Base-by-base conservation (phyloP, 1,140 invertebrate species). In the Sipha flava region DNA sequence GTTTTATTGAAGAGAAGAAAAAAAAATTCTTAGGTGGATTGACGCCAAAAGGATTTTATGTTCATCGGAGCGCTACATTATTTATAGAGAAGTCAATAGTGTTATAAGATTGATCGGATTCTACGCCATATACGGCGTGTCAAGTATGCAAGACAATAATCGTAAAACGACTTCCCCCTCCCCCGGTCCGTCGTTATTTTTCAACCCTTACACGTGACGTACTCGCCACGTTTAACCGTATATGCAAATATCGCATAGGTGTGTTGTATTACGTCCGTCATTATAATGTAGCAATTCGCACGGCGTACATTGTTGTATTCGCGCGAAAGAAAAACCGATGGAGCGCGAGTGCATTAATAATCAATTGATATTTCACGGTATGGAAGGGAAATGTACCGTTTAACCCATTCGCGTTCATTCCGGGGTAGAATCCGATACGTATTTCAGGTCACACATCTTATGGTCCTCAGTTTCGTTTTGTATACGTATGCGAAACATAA, bases 1-100 rank as follows among this genome's bases (percentile, higher is more conserved):
- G 37, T 43, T 26, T 66, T 21, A 66, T 66, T 43, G 64, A 40
- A 40, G 26, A 64, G 10, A n/a, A 62, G 12, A 64, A 26, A 40
- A 43, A n/a, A 37, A 70, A 18, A 29, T 18, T 29, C 40, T 47
- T n/a, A 29, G 40, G 40, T 26, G 66, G 40, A 47, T 47, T 29
- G 66, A 47, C 66, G 66, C 66, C 66, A 29, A 70, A 47, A 70
- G 23, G 66, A 70, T 70, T 70, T 70, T 70, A 70, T 26, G 66
- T 70, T 70, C 66, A 45, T 47, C 18, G 66, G 66, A 70, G 66
- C 40, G 21, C 47, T 47, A 29, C 40, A 7, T 70, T 70, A 29
- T 70, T 70, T 70, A 70, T 45, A 26, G 64, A 23, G 12, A 66
- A 66, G 64, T 66, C 37, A 43, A 66, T 66, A 66, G 64, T 66